Base-by-base conservation (phyloP, 2,888 invertebrate species). In the Watsonalla cultraria region DNA sequence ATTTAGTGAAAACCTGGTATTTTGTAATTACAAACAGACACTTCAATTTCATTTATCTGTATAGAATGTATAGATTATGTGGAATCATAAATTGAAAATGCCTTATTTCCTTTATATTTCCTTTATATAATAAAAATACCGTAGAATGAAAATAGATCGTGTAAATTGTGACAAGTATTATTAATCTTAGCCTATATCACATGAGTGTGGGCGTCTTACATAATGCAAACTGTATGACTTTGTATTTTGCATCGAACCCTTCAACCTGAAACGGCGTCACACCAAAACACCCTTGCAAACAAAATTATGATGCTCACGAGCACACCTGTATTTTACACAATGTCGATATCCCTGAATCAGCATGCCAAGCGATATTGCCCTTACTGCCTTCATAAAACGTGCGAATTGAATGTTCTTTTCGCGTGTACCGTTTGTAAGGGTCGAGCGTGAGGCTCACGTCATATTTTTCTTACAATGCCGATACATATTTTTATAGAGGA, bases 401-500 rank as follows among this genome's bases (percentile, higher is more conserved):
- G 72, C 60, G 63, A 77, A 70, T 76, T 66, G 70, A 75, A 83
- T 76, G 80, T 72, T 70, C 72, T 74, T 72, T 80, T 84, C 72
- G 70, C 72, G 57, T 82, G 78, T 65, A 74, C 61, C 53, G 35
- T 57, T 52, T 54, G 51, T 60, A 64, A 59, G 62, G 69, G 64
- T 66, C 70, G 72, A 61, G 55, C 59, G 62, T 62, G 60, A 58
- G 64, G 64, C 68, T 65, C 68, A 69, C 73, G 66, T 65, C 76
- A 76, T 78, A 78, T 80, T 79, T 84, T 84, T 80, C 78, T 78
- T 78, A 81, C 82, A 86, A 84, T 82, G 74, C 80, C 78, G 81
- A 82, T 82, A 83, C 86, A 86, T 85, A 84, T 86, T 88, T 88
- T 88, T 87, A 87, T 80, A 82, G 81, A 76, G 85, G 85, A 84